A percentile compares a stretch with the other conserved stretches of the same genome.
Conservation (phyloP, 2,888 invertebrate species). For the Corbicula japonica region DNA sequence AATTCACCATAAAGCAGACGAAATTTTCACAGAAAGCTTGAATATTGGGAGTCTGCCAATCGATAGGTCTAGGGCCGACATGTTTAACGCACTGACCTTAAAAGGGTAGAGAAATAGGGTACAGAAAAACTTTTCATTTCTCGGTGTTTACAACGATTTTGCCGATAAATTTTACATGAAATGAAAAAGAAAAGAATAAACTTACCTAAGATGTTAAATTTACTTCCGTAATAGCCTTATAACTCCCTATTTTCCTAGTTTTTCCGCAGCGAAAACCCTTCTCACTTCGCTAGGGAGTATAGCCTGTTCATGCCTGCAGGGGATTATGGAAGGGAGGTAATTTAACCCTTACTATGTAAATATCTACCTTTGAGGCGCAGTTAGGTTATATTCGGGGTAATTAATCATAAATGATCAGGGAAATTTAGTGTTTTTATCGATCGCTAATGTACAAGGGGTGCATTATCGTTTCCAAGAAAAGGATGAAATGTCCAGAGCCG, state of each 20-base stretch:
- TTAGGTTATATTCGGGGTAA: conserved; percentile 20
- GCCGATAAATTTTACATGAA: not conserved
- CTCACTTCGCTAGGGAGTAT: conserved; percentile 47
- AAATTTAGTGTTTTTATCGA: too few relatives aligned
- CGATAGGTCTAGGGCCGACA: conserved; percentile 69
- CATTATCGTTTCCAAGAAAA: too few relatives aligned
- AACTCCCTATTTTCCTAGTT: conserved; percentile 46
- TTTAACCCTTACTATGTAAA: conserved; percentile 64
- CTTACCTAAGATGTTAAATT: conserved; percentile 54
- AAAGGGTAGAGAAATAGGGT: conserved; percentile 65
- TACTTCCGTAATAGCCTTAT: conserved; percentile 27
- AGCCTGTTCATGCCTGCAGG: conserved; percentile 67
- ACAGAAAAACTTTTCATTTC: conserved; percentile 46
- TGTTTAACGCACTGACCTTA: conserved; percentile 66
- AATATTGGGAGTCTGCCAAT: conserved; percentile 64
- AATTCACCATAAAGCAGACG: not conserved
- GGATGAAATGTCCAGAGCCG: too few relatives aligned
- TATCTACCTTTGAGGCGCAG: conserved; percentile 42
- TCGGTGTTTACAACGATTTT: conserved; percentile 18
- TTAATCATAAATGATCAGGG: conserved; percentile 1
- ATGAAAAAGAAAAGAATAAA: conserved; percentile 24
- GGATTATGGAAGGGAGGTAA: conserved; percentile 65
- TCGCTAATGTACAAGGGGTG: too few relatives aligned
- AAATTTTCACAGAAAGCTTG: conserved; percentile 18
- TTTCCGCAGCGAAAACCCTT: conserved; percentile 57